Evolutionary conservation across 2,888 invertebrate species (phyloP).

Genomic region (Oscheius sp.): DNA sequence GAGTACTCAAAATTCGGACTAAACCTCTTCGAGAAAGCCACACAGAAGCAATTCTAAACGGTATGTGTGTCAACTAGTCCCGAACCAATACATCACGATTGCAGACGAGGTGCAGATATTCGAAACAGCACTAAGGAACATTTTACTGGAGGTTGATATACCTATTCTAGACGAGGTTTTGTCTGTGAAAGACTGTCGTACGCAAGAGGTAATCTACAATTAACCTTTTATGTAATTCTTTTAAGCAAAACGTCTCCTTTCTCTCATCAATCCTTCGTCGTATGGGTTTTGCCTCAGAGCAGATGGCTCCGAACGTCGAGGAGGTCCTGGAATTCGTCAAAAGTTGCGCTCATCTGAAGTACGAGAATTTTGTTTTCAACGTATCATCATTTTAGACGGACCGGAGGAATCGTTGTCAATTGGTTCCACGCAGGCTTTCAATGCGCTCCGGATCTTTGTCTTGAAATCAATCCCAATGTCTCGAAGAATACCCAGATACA

Average conservation of each 20-base stretch:
- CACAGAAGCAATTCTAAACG: not conserved
- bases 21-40: not conserved
- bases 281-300: constrained; percentile 11
- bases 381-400: constrained; percentile 2
- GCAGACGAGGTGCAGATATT: constrained; percentile 25
- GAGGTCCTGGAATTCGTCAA: not conserved
- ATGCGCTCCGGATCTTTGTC: constrained; percentile 14
- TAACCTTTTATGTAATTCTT: not conserved
- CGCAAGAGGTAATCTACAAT: not conserved
- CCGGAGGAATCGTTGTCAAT: not conserved
- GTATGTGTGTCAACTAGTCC: not conserved
- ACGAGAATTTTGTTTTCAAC: not conserved
- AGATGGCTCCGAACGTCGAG: not conserved
- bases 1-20: not conserved
- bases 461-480: not conserved
- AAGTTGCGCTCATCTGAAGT: constrained; percentile 14
- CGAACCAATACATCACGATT: not conserved
- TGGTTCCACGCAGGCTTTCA: constrained; percentile 12
- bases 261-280: constrained; percentile 17
- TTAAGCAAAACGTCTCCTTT: constrained; percentile 28
- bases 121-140: constrained; percentile 3
- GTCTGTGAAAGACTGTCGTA: constrained; percentile 6
- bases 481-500: constrained; percentile 24
- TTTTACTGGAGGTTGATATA: constrained; percentile 12
- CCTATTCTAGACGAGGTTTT: constrained; percentile 19